Percentiles rank a stretch among this genome's conserved stretches.
Conservation (phyloP, 2,113 vertebrate species). For the Urocynchramus pylzowi region DNA sequence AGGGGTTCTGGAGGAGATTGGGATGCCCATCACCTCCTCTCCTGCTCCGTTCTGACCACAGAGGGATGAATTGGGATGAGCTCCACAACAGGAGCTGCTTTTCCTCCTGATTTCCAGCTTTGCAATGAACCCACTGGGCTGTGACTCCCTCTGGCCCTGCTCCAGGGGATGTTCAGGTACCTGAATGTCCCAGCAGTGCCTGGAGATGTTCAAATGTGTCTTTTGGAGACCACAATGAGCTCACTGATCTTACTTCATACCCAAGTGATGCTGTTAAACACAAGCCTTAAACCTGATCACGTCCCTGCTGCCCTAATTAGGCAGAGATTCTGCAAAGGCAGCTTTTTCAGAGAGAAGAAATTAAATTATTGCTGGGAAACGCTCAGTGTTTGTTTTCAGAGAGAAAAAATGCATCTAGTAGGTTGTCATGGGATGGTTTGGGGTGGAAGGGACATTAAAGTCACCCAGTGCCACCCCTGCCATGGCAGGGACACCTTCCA, state of each 20-base stretch:
- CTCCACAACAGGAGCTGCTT: not conserved
- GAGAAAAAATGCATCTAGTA: not conserved
- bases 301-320: not conserved
- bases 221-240: not conserved
- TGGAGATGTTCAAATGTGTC: not conserved
- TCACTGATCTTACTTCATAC: not conserved
- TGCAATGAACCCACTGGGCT: not conserved
- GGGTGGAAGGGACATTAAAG: not conserved
- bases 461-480: not conserved
- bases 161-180: not conserved
- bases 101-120: not conserved
- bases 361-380: not conserved
- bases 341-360: not conserved
- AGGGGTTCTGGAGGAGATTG: not conserved
- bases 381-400: not conserved
- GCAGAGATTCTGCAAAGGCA: not conserved
- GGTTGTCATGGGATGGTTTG: not conserved
- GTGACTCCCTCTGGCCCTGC: not conserved
- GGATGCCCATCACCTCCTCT: not conserved
- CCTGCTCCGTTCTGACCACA: not conserved
- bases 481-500: not conserved
- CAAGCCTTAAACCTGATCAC: not conserved
- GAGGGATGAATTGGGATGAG: not conserved
- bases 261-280: accelerated
- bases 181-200: not conserved